Percentiles rank a stretch among this genome's conserved stretches.
Evolutionary conservation across 2,113 vertebrate species (phyloP).

Genomic region (Nyctibius bracteatus): DNA sequence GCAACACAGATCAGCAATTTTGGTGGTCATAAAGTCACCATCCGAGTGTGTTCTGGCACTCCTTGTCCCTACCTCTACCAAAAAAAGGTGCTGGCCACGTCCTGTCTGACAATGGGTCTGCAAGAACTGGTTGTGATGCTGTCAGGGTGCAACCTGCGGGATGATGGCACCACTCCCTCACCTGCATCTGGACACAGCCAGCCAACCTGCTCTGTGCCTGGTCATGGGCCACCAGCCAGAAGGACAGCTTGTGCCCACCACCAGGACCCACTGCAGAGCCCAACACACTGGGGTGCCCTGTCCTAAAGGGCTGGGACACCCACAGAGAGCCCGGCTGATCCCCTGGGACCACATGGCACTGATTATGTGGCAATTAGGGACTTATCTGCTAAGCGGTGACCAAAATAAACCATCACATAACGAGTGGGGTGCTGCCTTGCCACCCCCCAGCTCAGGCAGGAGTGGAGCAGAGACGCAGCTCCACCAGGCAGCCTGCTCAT

Average conservation of each 20-base stretch:
- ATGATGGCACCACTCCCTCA: not conserved
- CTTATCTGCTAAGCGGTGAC: not conserved
- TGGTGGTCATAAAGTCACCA: not conserved
- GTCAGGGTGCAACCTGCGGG: not conserved
- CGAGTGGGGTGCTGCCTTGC: not conserved
- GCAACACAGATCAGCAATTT: not conserved
- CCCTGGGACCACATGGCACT: not conserved
- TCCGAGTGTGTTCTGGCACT: not conserved
- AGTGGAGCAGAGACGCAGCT: not conserved
- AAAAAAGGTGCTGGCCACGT: not conserved
- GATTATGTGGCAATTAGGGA: not conserved
- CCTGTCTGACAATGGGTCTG: not conserved
- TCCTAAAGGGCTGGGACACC: not conserved
- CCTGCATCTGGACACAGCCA: not conserved
- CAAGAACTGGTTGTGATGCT: not conserved
- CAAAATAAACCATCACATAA: not conserved
- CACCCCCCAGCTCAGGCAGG: not conserved
- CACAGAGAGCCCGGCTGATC: not conserved
- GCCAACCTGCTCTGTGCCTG: not conserved
- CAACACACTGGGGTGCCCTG: not conserved
- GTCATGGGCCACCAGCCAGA: not conserved
- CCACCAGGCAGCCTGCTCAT: rapidly evolving
- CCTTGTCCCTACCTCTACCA: not conserved
- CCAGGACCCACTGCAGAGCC: not conserved
- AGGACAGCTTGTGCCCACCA: not conserved